Conservation (phyloP, 2,888 invertebrate species). For the Zootermopsis nevadensis region DNA sequence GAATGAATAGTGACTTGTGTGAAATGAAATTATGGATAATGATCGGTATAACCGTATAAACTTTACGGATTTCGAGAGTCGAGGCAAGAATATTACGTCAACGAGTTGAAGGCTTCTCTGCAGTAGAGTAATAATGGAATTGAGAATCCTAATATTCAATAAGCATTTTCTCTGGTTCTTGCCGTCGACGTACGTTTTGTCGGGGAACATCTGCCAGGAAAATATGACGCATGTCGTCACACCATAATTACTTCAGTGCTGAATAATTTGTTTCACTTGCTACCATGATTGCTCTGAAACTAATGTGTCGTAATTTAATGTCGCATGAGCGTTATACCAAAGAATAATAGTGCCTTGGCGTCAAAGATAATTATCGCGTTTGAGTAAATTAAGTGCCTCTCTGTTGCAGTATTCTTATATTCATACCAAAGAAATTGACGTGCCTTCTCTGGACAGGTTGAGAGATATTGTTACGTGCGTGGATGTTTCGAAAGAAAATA, state of each 20-base stretch:
- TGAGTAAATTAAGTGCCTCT: neutral
- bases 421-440: neutral
- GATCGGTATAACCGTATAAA: neutral
- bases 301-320: too few relatives aligned
- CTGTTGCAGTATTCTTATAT: neutral
- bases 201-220: neutral
- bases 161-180: neutral
- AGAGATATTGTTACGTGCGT: neutral
- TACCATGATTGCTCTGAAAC: too few relatives aligned
- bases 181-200: neutral
- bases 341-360: neutral
- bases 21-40: neutral
- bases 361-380: neutral
- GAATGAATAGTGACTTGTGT: neutral
- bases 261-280: too few relatives aligned
- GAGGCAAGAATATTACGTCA: too few relatives aligned
- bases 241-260: too few relatives aligned
- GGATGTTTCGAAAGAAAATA: neutral
- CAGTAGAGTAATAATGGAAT: constrained; percentile 30
- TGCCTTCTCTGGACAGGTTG: neutral
- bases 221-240: neutral
- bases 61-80: too few relatives aligned
- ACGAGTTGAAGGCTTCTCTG: neutral
- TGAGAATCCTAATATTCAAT: constrained; percentile 28
- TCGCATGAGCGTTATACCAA: neutral